These are phyloP conservation scores for Chitala chitala DNA, from an alignment of 2,113 vertebrate genomes.

Conservation along the genomic window DNA sequence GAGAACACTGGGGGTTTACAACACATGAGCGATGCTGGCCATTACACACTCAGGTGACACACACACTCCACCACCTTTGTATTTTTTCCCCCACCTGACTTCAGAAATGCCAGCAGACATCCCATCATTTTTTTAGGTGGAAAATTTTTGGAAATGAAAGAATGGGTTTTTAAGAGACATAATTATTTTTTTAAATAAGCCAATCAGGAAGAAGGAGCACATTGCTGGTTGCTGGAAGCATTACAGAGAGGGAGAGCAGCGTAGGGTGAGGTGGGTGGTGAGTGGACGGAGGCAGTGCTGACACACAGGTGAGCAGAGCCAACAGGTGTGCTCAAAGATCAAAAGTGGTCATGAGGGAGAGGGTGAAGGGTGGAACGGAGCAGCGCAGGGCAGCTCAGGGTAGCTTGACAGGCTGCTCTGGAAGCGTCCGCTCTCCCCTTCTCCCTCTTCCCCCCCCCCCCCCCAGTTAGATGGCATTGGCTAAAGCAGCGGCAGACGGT, in stretches of 20 bases:
- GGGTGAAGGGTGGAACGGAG: constrained; percentile 6
- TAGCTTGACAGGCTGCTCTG: constrained; percentile 3
- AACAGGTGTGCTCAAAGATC: no score
- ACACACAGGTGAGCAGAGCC: no score
- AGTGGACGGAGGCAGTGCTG: no score
- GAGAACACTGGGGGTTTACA: neutral
- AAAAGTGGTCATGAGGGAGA: no score
- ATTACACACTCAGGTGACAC: constrained; percentile 17
- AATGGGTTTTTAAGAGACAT: no score
- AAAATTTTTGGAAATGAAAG: neutral
- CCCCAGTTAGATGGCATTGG: constrained; percentile 46
- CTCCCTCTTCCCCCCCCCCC: neutral
- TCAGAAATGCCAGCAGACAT: constrained; percentile 15
- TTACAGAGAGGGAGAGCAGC: constrained; percentile 1
- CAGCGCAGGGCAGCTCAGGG: no score
- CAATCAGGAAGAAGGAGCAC: neutral
- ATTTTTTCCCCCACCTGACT: neutral
- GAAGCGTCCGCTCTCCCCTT: neutral
- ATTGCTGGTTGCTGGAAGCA: neutral
- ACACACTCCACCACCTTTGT: neutral
- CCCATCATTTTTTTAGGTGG: constrained; percentile 9
- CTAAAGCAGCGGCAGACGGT: constrained; percentile 43
- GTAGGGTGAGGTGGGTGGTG: constrained; percentile 26
- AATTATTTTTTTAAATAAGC: no score
- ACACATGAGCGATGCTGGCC: neutral